phyloP scores from a whole-genome alignment of 1,140 invertebrate genomes.

The Leguminivora glycinivorella region DNA sequence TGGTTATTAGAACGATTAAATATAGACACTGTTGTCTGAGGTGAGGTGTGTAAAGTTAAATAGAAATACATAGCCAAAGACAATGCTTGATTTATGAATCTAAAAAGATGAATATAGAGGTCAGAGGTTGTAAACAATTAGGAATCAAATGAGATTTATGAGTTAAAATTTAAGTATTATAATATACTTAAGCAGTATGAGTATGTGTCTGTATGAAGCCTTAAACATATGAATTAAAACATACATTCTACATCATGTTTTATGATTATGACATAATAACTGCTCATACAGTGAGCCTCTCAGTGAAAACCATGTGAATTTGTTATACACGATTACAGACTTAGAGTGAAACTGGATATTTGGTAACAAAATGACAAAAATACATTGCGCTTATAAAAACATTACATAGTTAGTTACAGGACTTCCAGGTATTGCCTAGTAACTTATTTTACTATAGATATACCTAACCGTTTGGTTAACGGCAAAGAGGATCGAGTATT shows the following conservation, averaged over 20 bases:
- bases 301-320: constrained; percentile 23
- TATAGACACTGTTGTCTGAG: neutral
- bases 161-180: too few relatives aligned
- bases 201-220: too few relatives aligned
- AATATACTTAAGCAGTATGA: too few relatives aligned
- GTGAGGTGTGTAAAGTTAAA: neutral
- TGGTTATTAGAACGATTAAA: constrained; percentile 2
- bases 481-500: too few relatives aligned
- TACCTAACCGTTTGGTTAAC: too few relatives aligned
- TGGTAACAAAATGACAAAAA: constrained; percentile 14
- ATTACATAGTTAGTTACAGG: too few relatives aligned
- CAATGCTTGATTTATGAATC: too few relatives aligned
- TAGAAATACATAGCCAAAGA: neutral
- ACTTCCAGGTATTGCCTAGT: neutral
- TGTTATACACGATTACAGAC: constrained; percentile 5
- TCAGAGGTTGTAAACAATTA: too few relatives aligned
- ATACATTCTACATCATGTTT: neutral
- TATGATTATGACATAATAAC: neutral
- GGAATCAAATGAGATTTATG: too few relatives aligned
- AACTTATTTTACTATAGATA: neutral
- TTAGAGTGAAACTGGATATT: constrained; percentile 25
- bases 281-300: neutral
- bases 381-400: neutral
- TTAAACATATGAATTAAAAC: too few relatives aligned
- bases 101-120: too few relatives aligned